These are phyloP conservation scores for Lathamus discolor DNA, from an alignment of 2,113 vertebrate genomes.

Conservation along the genomic window DNA sequence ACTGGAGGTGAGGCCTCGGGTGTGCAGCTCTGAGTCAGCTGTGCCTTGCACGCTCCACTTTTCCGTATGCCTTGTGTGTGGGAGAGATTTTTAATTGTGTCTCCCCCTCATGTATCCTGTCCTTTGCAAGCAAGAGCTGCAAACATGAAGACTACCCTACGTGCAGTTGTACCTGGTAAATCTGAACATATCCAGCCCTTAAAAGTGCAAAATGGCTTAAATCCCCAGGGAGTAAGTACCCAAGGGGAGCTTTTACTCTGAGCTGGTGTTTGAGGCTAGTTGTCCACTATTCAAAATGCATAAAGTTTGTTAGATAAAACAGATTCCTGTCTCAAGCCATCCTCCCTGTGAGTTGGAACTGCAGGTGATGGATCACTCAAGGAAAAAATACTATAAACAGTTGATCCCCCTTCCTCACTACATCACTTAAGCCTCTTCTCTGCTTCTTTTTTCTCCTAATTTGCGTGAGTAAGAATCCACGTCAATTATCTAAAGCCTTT, in stretches of 20 bases:
- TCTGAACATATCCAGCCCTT: constrained; percentile 25
- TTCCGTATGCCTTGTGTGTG: neutral
- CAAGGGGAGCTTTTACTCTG: neutral
- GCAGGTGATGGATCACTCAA: neutral
- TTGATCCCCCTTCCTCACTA: neutral
- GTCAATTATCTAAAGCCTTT: constrained; percentile 36
- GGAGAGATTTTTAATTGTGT: constrained; percentile 9
- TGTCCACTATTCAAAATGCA: neutral
- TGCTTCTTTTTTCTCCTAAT: neutral
- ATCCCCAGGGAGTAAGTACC: neutral
- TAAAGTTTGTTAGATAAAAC: neutral
- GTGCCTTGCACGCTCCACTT: neutral
- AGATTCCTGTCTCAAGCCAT: neutral
- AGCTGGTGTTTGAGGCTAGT: neutral
- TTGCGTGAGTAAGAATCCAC: neutral
- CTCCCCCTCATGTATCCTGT: neutral
- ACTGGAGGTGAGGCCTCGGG: constrained; percentile 3
- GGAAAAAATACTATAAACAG: neutral
- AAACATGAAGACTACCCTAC: neutral
- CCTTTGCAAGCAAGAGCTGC: constrained; percentile 44
- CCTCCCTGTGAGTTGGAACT: neutral
- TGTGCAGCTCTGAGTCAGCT: constrained; percentile 26
- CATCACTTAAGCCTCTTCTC: neutral
- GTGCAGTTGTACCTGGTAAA: constrained; percentile 59
- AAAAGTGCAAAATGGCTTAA: neutral